phyloP scores from a whole-genome alignment of 1,140 invertebrate genomes.

The Pseudoatta argentina region DNA sequence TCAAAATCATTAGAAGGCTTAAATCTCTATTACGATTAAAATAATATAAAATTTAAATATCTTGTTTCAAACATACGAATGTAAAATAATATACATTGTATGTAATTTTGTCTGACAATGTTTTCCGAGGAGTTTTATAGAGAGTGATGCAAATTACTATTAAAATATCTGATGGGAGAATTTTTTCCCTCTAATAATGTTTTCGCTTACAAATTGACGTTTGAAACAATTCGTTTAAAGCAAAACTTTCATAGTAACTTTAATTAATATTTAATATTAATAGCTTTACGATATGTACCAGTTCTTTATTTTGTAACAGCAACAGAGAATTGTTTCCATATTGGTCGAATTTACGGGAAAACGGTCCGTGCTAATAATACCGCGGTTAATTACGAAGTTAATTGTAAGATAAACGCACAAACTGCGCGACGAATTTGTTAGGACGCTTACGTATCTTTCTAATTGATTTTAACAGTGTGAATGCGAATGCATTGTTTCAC shows the following conservation, averaged over 20 bases:
- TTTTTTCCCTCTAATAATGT: neutral
- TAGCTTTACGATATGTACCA: neutral
- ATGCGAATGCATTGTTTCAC: conserved; percentile 58
- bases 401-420: conserved; percentile 53
- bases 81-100: neutral
- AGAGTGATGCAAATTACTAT: no score
- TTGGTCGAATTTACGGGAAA: conserved; percentile 14
- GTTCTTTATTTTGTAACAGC: neutral
- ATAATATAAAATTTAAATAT: neutral
- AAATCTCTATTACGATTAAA: neutral
- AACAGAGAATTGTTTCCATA: neutral
- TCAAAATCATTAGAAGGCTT: neutral
- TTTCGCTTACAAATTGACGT: neutral
- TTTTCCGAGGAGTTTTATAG: no score
- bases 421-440: conserved; percentile 42
- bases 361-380: conserved; percentile 6
- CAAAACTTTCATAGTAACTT: neutral
- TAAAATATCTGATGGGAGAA: no score
- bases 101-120: neutral
- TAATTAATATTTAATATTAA: neutral
- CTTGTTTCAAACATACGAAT: neutral
- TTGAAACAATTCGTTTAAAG: neutral
- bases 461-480: conserved; percentile 61
- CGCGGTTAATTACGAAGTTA: conserved; percentile 57
- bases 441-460: conserved; percentile 47